A percentile compares a stretch with the other conserved stretches of the same genome.
Conservation (phyloP, 2,797 vertebrate species). For the Molossus molossus region DNA sequence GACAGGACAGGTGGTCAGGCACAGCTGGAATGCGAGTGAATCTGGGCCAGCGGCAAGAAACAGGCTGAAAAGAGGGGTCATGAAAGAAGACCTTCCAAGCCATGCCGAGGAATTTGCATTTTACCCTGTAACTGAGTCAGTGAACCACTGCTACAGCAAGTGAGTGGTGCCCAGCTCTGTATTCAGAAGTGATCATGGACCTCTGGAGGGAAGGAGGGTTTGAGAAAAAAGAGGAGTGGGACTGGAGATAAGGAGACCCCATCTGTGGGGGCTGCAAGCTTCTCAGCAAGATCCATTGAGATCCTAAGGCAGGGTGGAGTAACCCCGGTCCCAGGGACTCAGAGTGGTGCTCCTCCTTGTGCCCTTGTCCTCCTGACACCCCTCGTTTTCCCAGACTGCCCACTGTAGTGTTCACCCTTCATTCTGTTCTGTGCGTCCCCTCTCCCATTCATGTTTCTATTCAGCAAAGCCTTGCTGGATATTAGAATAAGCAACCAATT, state of each 20-base stretch:
- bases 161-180: background rate
- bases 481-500: background rate
- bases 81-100: background rate
- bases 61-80: background rate
- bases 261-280: background rate
- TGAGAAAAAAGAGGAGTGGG: background rate
- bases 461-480: background rate
- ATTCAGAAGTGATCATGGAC: background rate
- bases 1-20: background rate
- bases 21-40: background rate
- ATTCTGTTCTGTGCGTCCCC: background rate
- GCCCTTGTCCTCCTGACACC: background rate
- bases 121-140: background rate
- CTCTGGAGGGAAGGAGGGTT: background rate
- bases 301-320: background rate
- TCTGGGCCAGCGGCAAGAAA: background rate
- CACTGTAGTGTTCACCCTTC: background rate
- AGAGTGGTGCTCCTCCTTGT: accelerated
- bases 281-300: background rate
- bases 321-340: background rate
- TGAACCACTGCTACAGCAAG: background rate
- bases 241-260: background rate
- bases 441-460: background rate
- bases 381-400: background rate
- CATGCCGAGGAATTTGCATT: background rate